Base-by-base conservation (phyloP, 2,797 vertebrate species). In the Sebastes hubbsi region DNA sequence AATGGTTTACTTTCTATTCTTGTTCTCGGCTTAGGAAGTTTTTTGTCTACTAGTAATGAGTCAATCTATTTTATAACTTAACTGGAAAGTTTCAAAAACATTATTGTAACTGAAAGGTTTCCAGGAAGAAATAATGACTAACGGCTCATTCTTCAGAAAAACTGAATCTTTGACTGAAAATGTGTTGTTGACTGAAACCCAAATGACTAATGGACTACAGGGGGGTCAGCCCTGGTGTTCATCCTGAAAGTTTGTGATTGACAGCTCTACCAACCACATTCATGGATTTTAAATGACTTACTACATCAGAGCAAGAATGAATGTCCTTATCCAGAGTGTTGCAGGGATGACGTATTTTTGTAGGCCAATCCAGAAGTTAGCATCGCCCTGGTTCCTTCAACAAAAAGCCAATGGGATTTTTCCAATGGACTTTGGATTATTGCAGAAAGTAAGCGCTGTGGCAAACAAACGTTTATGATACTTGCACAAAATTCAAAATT, bases 1-100 rank as follows among this genome's bases (percentile, higher is more conserved):
- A 54, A 83, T 89, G 80, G 77, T 89, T 91, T 89, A 84, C 8
- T n/a, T 52, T 52, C 46, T 80, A 80, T 72, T 73, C 60, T 38
- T 72, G 80, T 49, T 80, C 12, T 25, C n/a, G 1, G 49, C 29
- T 59, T 16, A 67, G 77, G 27, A 63, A 27, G 10, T 49, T 83
- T 11, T 55, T 76, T 75, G 34, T 81, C 9, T 1, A 20, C 36
- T 11, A 10, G 38, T 65, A 20, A 25, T 6, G 36, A 13, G 8
- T 75, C 68, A 30, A 73, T 59, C 14, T 27, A 38, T 9, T 56
- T 14, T 10, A 25, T 49, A 14, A 69, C 34, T 65, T 22, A 42
- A 73, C 8, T 77, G 56, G 52, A 78, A 29, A 54, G 12, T 59
- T 27, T 58, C 13, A 2, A 5, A 25, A 65, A 30, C 11, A 12